Conservation (phyloP, 1,140 invertebrate genomes). For the Diachasmimorpha longicaudata region DNA sequence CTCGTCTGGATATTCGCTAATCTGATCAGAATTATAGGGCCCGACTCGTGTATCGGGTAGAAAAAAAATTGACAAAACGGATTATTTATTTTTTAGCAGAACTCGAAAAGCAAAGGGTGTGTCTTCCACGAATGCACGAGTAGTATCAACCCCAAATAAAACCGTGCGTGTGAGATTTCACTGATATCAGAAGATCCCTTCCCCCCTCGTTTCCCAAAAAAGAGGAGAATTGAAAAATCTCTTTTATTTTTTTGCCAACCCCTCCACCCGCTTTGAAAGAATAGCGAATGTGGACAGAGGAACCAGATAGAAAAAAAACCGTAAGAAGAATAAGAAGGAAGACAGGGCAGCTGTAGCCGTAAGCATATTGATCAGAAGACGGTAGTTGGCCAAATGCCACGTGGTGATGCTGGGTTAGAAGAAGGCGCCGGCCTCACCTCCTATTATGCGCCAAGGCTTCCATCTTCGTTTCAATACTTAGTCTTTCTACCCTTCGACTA, state of each 20-base stretch:
- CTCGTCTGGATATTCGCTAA: too few species aligned
- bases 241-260: background rate
- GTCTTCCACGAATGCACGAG: too few species aligned
- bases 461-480: slow-evolving; percentile 47
- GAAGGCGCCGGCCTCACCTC: slow-evolving; percentile 54
- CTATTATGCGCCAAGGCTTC: slow-evolving; percentile 62
- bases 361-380: slow-evolving; percentile 64
- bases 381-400: slow-evolving; percentile 63
- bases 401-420: slow-evolving; percentile 54
- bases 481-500: background rate
- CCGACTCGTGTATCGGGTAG: too few species aligned
- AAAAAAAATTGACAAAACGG: too few species aligned
- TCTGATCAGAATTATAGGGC: too few species aligned
- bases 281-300: background rate
- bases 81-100: too few species aligned
- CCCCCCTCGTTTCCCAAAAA: background rate
- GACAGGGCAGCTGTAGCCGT: slow-evolving; percentile 50
- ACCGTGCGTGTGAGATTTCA: too few species aligned
- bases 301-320: slow-evolving; percentile 5
- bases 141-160: too few species aligned
- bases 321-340: background rate
- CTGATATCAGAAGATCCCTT: background rate
- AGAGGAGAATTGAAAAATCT: too few species aligned
- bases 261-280: background rate
- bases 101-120: too few species aligned